Base-by-base conservation (phyloP, 2,888 invertebrate genomes). In the Cinara cedri region DNA sequence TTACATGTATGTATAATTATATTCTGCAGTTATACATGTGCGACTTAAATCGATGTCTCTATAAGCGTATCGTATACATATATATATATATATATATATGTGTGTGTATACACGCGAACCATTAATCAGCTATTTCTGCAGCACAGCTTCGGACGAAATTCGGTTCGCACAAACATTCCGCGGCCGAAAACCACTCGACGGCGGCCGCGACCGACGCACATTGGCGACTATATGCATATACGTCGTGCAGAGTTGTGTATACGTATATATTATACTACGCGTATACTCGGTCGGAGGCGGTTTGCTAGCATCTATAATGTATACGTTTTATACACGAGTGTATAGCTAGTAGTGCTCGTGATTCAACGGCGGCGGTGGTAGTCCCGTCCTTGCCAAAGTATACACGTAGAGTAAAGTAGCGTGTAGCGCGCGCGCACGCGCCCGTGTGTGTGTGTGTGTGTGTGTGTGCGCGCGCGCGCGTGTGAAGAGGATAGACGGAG, bases 261-360 rank as follows among this genome's bases (percentile, higher is more conserved):
- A 34, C 3, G 6, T 34, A 34, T 34, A 34, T 34, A 34, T 34
- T 3, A 34, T 34, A 6, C 3, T 34, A 34, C 6, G 6, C 34
- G 34, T 34, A 34, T 19, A 16, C 68, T 71, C 21, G 42, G 71
- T 57, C 71, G 26, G 60, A 60, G 60, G 60, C 60, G 72, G 72
- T 72, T 72, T 72, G 60, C 72, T 62, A 72, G 60, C 72, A 72
- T 60, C 60, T 72, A 72, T 62, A 72, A 72, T 72, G 49, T 49
- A 72, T 60, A 60, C 46, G 46, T 44, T 60, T 60, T 72, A 72
- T 44, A 44, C 13, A 46, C 57, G n/a, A 46, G 55, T 54, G 44
- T 71, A 44, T 54, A n/a, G 6, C 3, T 46, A 46, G 13, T 46
- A 10, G 51, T 71, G 55, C 71, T 71, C 16, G 71, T 55, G 71